phyloP scores from a whole-genome alignment of 2,888 invertebrate genomes.

The Pseudococcus jackbeardsleyi region DNA sequence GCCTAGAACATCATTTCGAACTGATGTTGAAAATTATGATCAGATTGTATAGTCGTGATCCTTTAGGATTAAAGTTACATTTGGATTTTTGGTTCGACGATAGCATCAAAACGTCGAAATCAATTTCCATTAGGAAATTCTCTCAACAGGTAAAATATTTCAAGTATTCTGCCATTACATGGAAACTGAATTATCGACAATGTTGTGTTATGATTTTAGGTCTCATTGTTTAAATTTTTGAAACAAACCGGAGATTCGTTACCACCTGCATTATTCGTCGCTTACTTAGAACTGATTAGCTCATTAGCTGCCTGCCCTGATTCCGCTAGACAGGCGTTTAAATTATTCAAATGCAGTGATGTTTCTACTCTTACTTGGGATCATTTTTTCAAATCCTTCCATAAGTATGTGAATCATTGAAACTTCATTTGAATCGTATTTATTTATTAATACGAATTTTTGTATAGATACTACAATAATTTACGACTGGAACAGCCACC shows the following conservation, averaged over 20 bases:
- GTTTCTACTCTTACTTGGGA: conserved; percentile 80
- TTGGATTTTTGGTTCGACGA: conserved; percentile 83
- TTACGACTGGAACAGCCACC: conserved; percentile 73
- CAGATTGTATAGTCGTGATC: conserved; percentile 83
- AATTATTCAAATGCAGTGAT: conserved; percentile 80
- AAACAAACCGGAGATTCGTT: conserved; percentile 88
- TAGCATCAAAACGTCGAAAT: conserved; percentile 66
- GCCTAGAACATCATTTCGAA: conserved; percentile 82
- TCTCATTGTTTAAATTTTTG: conserved; percentile 91
- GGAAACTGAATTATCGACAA: too few species aligned
- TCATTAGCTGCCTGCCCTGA: conserved; percentile 82
- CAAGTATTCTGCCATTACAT: too few species aligned
- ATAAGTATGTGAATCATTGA: conserved; percentile 67
- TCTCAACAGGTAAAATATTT: conserved; percentile 52
- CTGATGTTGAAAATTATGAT: conserved; percentile 84
- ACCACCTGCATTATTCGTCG: conserved; percentile 85
- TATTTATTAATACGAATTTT: neutral
- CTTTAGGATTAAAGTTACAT: conserved; percentile 78
- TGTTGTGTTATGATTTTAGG: conserved; percentile 71
- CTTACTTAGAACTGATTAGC: conserved; percentile 88
- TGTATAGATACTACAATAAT: conserved; percentile 71
- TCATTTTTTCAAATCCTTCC: conserved; percentile 86
- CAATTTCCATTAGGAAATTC: conserved; percentile 65
- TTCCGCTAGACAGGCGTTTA: conserved; percentile 84
- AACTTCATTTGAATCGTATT: conserved; percentile 42